Evolutionary conservation across 2,888 invertebrate genomes (phyloP).

Genomic region (Phymatocera aterrima): DNA sequence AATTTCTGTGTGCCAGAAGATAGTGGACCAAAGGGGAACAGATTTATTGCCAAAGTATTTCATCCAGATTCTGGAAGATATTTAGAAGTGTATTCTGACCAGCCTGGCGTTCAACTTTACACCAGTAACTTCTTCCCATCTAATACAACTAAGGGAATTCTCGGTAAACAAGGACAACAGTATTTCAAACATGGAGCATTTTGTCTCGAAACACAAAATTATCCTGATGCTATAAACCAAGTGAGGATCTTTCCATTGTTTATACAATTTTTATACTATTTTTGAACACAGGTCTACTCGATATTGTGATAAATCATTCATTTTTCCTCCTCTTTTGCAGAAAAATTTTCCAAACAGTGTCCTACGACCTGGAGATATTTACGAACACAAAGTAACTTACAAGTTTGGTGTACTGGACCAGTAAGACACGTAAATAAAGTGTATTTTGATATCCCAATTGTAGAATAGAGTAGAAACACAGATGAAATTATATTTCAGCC

Average conservation of each 20-base stretch:
- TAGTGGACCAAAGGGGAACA: slow-evolving; percentile 67
- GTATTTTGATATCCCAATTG: background rate
- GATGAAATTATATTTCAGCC: background rate
- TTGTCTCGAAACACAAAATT: slow-evolving; percentile 94
- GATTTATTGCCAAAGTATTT: slow-evolving; percentile 81
- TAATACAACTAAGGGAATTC: slow-evolving; percentile 74
- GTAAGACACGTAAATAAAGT: background rate
- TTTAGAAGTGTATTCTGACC: slow-evolving; percentile 89
- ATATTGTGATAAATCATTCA: background rate
- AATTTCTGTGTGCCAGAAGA: slow-evolving; percentile 83
- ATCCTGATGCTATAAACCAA: slow-evolving; percentile 92
- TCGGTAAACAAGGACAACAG: slow-evolving; percentile 82
- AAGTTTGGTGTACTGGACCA: slow-evolving; percentile 79
- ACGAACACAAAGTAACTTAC: slow-evolving; percentile 84
- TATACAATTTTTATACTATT: slow-evolving; percentile 19
- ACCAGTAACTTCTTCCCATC: slow-evolving; percentile 87
- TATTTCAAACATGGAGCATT: slow-evolving; percentile 89
- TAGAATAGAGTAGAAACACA: background rate
- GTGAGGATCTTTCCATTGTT: slow-evolving; percentile 75
- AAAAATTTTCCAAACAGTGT: slow-evolving; percentile 85
- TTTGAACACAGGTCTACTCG: slow-evolving; percentile 19
- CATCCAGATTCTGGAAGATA: slow-evolving; percentile 85
- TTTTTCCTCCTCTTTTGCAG: slow-evolving; percentile 77
- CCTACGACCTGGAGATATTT: slow-evolving; percentile 84
- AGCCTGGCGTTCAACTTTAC: slow-evolving; percentile 95